These are phyloP conservation scores for Anthopleura sola DNA, from an alignment of 64 coral and sea anemone genomes.

Conservation along the genomic window DNA sequence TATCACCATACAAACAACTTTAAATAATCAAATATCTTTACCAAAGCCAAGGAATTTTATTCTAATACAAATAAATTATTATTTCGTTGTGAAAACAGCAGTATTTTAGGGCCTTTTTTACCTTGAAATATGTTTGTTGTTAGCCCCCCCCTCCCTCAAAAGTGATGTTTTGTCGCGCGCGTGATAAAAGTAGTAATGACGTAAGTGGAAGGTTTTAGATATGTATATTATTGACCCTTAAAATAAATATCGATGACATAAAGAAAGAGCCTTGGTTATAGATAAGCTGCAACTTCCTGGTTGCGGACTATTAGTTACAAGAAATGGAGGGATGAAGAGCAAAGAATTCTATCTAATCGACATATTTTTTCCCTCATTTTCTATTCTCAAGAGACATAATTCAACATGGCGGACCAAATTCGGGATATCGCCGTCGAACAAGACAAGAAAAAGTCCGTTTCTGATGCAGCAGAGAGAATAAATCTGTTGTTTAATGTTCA, in stretches of 20 bases:
- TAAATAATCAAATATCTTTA: background rate
- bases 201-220: background rate
- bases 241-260: conserved; percentile 16
- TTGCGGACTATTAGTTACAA: background rate
- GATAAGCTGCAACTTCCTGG: conserved; percentile 10
- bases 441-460: conserved; percentile 36
- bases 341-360: background rate
- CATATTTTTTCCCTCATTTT: background rate
- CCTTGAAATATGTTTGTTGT: background rate
- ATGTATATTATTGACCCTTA: conserved; percentile 13
- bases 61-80: background rate
- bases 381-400: background rate
- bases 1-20: background rate
- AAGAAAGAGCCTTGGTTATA: background rate
- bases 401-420: conserved; percentile 45
- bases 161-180: background rate
- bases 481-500: conserved; percentile 35
- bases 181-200: background rate
- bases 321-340: background rate
- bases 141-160: background rate
- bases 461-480: conserved; percentile 30
- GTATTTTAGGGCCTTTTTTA: background rate
- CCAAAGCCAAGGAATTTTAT: background rate
- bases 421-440: conserved; percentile 44
- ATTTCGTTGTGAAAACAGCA: background rate